These are phyloP conservation scores for Autographa gamma DNA, from an alignment of 2,888 invertebrate genomes.

Conservation along the genomic window DNA sequence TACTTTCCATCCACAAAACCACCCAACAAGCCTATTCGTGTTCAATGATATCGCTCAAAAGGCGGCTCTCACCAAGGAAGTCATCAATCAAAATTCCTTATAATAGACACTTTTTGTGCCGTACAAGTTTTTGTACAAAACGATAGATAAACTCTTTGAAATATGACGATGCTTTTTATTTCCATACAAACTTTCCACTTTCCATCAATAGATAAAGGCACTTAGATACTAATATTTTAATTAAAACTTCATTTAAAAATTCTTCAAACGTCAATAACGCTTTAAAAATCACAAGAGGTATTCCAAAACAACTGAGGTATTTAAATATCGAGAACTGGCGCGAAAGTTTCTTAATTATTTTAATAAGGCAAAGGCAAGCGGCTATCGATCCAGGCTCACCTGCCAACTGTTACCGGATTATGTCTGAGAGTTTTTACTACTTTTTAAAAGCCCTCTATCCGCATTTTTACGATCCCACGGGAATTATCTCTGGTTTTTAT, in stretches of 20 bases:
- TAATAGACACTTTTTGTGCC: background rate
- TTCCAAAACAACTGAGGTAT: constrained; percentile 51
- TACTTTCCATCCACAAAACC: background rate
- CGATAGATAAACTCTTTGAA: background rate
- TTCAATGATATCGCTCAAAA: background rate
- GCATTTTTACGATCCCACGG: constrained; percentile 68
- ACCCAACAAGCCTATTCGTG: background rate
- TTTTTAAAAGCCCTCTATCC: constrained; percentile 79
- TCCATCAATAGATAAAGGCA: background rate
- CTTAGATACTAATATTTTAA: background rate
- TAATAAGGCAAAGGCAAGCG: constrained; percentile 64
- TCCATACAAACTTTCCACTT: background rate
- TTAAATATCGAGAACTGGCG: constrained; percentile 56
- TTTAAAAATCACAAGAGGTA: constrained; percentile 24
- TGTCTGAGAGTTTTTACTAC: constrained; percentile 81
- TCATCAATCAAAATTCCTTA: background rate
- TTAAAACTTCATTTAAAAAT: constrained; percentile 16
- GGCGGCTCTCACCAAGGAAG: background rate
- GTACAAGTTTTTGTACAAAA: background rate
- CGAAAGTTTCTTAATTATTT: constrained; percentile 73
- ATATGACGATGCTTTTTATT: background rate
- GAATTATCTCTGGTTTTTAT: constrained; percentile 70
- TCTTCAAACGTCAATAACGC: constrained; percentile 13
- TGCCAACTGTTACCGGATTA: constrained; percentile 82
- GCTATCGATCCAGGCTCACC: constrained; percentile 74